phyloP scores from a whole-genome alignment of 2,113 vertebrate species.

The Pachypanchax playfairii region DNA sequence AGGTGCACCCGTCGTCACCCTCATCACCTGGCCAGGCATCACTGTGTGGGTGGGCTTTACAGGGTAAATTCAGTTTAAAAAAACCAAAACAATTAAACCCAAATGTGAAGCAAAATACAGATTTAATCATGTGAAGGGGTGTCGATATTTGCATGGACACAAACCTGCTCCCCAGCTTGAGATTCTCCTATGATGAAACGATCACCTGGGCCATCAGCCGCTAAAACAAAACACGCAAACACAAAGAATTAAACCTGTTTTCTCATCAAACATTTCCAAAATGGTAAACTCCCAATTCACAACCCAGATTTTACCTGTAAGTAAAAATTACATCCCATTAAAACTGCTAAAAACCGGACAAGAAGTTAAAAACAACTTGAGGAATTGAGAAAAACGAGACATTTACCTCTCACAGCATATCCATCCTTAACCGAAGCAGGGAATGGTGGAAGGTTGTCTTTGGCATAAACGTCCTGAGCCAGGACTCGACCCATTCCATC shows the following conservation, averaged over 20 bases:
- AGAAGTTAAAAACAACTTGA: no score
- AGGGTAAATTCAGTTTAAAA: neutral
- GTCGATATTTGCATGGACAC: conserved; percentile 20
- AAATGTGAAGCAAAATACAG: neutral
- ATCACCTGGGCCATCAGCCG: conserved; percentile 97
- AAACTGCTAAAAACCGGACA: no score
- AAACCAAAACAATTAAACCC: neutral
- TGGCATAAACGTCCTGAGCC: conserved; percentile 99
- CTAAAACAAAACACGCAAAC: conserved; percentile 79
- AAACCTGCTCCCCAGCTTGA: conserved; percentile 97
- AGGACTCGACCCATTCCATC: conserved; percentile 99
- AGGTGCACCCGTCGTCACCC: conserved; percentile 98
- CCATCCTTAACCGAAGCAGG: conserved; percentile 99
- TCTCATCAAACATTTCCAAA: neutral
- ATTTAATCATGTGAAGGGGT: conserved; percentile 14
- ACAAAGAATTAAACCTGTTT: neutral
- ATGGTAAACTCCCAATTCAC: no score
- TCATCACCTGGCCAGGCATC: conserved; percentile 99
- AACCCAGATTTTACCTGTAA: no score
- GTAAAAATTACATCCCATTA: no score
- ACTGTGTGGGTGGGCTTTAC: conserved; percentile 96
- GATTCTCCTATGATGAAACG: conserved; percentile 99
- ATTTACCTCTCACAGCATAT: conserved; percentile 96
- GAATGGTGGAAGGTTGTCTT: conserved; percentile 99
- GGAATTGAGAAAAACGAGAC: neutral